Base-by-base conservation (phyloP, 2,113 vertebrate genomes). In the Carassius carassius region DNA sequence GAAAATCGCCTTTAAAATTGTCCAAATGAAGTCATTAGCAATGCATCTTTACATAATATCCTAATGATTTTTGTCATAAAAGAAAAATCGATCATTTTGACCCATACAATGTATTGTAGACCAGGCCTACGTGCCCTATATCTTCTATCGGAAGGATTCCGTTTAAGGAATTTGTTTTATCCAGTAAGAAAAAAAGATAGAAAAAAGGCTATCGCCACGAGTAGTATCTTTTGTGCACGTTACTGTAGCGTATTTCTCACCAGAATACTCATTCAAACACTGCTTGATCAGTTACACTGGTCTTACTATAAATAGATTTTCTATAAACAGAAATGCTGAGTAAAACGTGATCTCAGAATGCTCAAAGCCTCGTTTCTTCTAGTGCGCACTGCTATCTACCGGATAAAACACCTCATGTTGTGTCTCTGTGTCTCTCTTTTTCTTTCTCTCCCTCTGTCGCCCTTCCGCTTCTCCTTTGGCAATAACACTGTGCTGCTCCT, bases 401-500 rank as follows among this genome's bases (percentile, higher is more conserved):
- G 47, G 85, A 80, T 54, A 49, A 93, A 89, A 87, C 75, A 85
- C 89, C 86, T 94, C 89, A 92, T 92, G 86, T 7, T 85, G 69
- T 93, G 86, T 91, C 87, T 93, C 21, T 86, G 54, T 92, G 78
- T 93, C 69, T 82, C 83, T 85, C 69, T 62, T 51, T 73, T 7
- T 78, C 54, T 75, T 14, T 54, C 60, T 72, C 73, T 77, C 72
- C 35, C 41, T 82, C 49, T 47, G 19, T 94, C 81, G 83, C 83
- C 86, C 86, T 77, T 47, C 56, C 23, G 23, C 23, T 82, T 41
- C 47, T 35, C 60, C 78, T 75, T 51, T 37, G 84, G 70, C 78
- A 51, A 32, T 67, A 93, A 94, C 89, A 84, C 85, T 93, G 85
- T 92, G 87, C 92, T 93, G 93, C 92, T 90, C 89, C 89, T 87